Base-by-base conservation (phyloP, 1,140 invertebrate species). In the Mya arenaria region DNA sequence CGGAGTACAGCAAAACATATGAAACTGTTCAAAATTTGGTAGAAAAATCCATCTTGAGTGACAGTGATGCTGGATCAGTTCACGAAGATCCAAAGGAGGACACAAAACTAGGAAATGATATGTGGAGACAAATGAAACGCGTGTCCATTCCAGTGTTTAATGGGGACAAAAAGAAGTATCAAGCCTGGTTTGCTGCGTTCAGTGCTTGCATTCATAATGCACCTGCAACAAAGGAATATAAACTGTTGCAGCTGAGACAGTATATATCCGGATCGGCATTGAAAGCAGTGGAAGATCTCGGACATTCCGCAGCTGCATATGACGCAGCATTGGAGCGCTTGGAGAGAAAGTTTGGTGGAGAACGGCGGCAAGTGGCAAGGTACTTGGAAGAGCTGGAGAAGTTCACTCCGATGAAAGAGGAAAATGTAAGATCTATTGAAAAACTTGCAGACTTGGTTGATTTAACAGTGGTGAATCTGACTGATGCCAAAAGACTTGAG, bases 101-200 rank as follows among this genome's bases (percentile, higher is more conserved):
- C n/a, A n/a, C n/a, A n/a, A n/a, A n/a, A n/a, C n/a, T 71, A 52
- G 39, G 39, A 52, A 34, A 71, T n/a, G 68, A 71, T n/a, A 19
- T 71, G 34, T 71, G 37, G 32, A 36, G 37, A 23, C 68, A 71
- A 71, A 37, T 84, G 15, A 72, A 72, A 73, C 48, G 77, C 28
- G 68, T 80, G 19, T 19, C 48, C 25, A 84, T 80, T 44, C 82
- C 82, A 56, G 41, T 55, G 19, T 84, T 84, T 66, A 23, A 56
- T 58, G 68, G 75, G 36, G 75, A 84, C 34, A 80, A 66, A 63
- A 23, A 25, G 19, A 84, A 58, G 28, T 84, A 84, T 65, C 52
- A 72, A 19, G 48, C 28, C 25, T 80, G 62, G 83, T 81, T 68
- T 39, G 60, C 83, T 28, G 83, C 83, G 8, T 81, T 84, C 32